Evolutionary conservation across 2,797 vertebrate species (phyloP), one percentile per base, ranked within the genome.

Genomic region (Tapera naevia): DNA sequence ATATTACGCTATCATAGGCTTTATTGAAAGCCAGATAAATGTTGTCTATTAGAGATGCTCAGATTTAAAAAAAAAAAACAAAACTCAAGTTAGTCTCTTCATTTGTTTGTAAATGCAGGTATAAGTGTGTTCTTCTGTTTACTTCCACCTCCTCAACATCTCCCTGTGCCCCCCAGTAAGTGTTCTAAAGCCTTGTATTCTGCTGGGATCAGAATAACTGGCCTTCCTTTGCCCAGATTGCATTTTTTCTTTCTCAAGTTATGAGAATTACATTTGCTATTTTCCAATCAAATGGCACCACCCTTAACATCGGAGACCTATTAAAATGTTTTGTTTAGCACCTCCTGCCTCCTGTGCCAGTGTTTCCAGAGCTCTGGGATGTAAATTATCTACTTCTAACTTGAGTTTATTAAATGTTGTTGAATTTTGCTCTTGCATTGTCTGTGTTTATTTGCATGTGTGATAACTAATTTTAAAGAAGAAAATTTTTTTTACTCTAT

Each of bases 311-410:
- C 4, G 2, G 32, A 94, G 48, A 74, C 53, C 4, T 87, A 78
- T 74, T 87, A 78, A 93, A 94, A 92, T 93, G 78, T 76, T 92
- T 91, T 48, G 23, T 94, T 73, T 48, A 82, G 76, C 82, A 80
- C 60, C 46, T 58, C 21, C 39, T 89, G 21, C 23, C 89, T 85
- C 27, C 9, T 46, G 10, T 81, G 35, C 84, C 80, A 71, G 13
- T 6, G 18, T 78, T 95, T 85, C 75, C 64, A 88, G 41, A 83
- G 41, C 21, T 78, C 93, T 94, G 91, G 72, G 50, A 73, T 88
- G 32, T 87, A 82, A 82, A 93, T 86, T 91, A 50, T 74, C 62
- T 88, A 79, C 73, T 88, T 56, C 30, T 69, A 66, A 35, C 18
- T 62, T 84, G 10, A 93, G 32, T 92, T 84, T 88, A 89, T 78